Evolutionary conservation across 2,888 invertebrate species (phyloP), one percentile per base, ranked within the genome.

Genomic region (Sphecodes monilicornis): DNA sequence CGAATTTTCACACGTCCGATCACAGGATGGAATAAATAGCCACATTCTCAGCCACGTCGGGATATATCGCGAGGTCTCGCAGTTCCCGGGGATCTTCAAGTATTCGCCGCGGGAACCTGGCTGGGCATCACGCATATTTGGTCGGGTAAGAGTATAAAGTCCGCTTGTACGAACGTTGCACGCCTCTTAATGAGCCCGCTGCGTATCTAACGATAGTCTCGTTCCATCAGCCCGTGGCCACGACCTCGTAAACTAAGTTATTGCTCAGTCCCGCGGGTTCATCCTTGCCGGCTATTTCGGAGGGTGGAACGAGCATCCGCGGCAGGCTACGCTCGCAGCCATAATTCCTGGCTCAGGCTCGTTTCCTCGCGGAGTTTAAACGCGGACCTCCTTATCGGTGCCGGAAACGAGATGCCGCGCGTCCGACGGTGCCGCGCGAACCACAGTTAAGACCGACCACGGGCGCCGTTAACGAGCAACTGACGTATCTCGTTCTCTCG

Each of bases 181-280:
- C 76, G 78, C 64, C 43, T 32, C 73, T 83, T 83, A 87, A 83
- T 83, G 83, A 85, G 73, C 75, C 73, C 70, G 46, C 57, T 66
- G 32, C 54, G 68, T 43, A 72, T 73, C 71, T 36, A 73, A 73
- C 64, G 77, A 69, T 54, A 29, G 46, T n/a, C 54, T n/a, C 46
- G 75, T 46, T 46, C 75, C 36, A 72, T 26, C 39, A 43, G 71
- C 50, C 39, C 29, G 57, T 54, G 71, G 29, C 75, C 78, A 76
- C 74, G 77, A 84, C 57, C 81, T 86, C 81, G 75, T 87, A 86
- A 86, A 87, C 76, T 68, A 86, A 76, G 64, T 73, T 78, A 73
- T 87, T 60, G 46, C 43, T 29, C 60, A 74, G 71, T 60, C 68
- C 36, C 60, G 64, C 43, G 41, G 57, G 69, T 41, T 69, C 69